phyloP scores from a whole-genome alignment of 2,888 invertebrate species.

The Leptura quadrifasciata region DNA sequence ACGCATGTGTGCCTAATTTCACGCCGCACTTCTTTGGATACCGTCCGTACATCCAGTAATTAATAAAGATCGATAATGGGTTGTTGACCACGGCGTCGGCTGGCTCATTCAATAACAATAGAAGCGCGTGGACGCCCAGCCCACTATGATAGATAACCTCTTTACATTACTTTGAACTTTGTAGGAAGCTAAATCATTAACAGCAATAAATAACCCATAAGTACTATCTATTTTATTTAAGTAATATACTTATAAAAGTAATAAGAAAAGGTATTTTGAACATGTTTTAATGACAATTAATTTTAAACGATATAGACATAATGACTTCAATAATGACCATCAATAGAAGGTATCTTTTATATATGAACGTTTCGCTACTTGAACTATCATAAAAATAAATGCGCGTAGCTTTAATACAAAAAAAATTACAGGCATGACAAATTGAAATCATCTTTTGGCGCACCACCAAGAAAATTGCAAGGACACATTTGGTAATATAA shows the following conservation, averaged over 20 bases:
- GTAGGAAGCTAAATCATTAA: slow-evolving; percentile 15
- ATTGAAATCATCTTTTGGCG: too few species aligned
- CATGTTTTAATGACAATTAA: too few species aligned
- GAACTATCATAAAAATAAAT: too few species aligned
- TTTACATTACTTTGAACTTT: slow-evolving; percentile 6
- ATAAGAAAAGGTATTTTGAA: too few species aligned
- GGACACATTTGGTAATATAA: too few species aligned
- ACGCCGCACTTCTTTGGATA: neutral
- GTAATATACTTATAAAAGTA: neutral
- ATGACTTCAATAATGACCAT: too few species aligned
- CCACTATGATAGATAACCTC: slow-evolving; percentile 24
- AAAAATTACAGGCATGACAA: too few species aligned
- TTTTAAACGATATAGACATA: too few species aligned
- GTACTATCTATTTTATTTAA: neutral
- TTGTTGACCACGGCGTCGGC: slow-evolving; percentile 34
- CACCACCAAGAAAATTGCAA: too few species aligned
- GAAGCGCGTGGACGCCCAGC: slow-evolving; percentile 10
- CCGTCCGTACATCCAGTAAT: slow-evolving; percentile 5
- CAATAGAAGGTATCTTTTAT: too few species aligned
- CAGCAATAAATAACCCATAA: neutral
- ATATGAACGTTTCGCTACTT: too few species aligned
- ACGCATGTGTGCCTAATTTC: slow-evolving; percentile 1
- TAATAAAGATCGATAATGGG: slow-evolving; percentile 33
- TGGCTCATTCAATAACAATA: slow-evolving; percentile 8
- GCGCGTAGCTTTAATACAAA: too few species aligned